Evolutionary conservation across 1,140 invertebrate species (phyloP).

Genomic region (Thaumetopoea pityocampa): DNA sequence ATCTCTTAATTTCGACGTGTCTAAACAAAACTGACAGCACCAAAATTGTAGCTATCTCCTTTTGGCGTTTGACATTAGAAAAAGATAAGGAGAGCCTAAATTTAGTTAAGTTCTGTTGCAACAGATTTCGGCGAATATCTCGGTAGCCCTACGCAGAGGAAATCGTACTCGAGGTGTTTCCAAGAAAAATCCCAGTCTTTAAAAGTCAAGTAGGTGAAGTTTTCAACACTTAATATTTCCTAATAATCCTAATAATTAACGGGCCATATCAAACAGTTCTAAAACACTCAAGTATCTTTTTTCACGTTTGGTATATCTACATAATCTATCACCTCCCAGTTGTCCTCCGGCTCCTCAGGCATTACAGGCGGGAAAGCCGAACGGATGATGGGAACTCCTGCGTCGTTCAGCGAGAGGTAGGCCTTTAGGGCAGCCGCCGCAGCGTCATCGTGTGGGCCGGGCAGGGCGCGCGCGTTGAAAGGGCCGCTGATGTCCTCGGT

Average conservation of each 20-base stretch:
- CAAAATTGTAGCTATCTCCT: too few relatives aligned
- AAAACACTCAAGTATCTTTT: not conserved
- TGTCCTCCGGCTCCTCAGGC: conserved; percentile 54
- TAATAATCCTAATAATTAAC: not conserved
- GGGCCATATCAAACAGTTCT: not conserved
- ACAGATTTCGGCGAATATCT: too few relatives aligned
- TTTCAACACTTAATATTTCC: not conserved
- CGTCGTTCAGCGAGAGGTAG: conserved; percentile 78
- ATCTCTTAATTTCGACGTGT: too few relatives aligned
- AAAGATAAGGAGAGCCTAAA: too few relatives aligned
- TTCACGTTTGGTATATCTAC: conserved; percentile 44
- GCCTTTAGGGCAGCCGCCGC: conserved; percentile 73
- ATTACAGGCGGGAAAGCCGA: conserved; percentile 63
- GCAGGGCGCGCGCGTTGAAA: conserved; percentile 76
- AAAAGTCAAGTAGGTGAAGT: too few relatives aligned
- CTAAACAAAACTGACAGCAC: too few relatives aligned
- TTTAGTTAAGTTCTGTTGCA: too few relatives aligned
- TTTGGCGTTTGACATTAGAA: too few relatives aligned
- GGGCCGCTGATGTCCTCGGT: conserved; percentile 75
- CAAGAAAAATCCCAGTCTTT: too few relatives aligned
- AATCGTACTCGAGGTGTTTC: too few relatives aligned
- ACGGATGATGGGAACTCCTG: conserved; percentile 78
- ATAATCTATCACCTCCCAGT: conserved; percentile 70
- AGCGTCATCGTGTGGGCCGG: conserved; percentile 55
- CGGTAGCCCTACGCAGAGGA: too few relatives aligned